A percentile compares a stretch with the other conserved stretches of the same genome.
These are phyloP conservation scores for Coregonus suidteri DNA, from an alignment of 2,797 vertebrate species.

Conservation along the genomic window DNA sequence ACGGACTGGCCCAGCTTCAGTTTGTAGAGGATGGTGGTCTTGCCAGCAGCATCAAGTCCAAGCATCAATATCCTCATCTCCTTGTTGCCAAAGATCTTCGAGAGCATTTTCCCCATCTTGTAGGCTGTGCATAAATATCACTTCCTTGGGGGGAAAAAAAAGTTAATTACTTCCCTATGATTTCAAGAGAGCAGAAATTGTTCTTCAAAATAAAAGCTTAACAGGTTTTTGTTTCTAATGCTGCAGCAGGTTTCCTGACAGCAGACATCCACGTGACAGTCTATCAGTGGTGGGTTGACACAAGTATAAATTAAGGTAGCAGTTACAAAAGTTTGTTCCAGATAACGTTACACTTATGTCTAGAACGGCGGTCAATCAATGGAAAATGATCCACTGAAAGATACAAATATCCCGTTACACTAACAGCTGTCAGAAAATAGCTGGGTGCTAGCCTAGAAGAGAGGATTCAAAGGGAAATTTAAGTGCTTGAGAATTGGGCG, in stretches of 20 bases:
- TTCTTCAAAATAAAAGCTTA: neutral
- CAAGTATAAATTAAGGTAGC: constrained; percentile 41
- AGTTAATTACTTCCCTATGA: constrained; percentile 35
- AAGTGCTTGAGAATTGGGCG: neutral
- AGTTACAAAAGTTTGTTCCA: constrained; percentile 42
- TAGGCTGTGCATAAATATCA: constrained; percentile 77
- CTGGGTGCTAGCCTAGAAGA: neutral
- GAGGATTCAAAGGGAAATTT: constrained; percentile 2
- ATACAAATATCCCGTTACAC: constrained; percentile 10
- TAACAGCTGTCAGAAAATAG: neutral
- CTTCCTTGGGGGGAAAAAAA: constrained; percentile 30
- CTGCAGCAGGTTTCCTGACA: constrained; percentile 14
- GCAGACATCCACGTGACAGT: constrained; percentile 56
- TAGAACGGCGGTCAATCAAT: neutral
- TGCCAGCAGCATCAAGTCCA: constrained; percentile 95
- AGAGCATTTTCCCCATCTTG: constrained; percentile 96
- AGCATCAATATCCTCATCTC: constrained; percentile 99
- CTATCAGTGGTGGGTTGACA: constrained; percentile 38
- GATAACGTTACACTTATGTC: constrained; percentile 3
- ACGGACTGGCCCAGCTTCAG: constrained; percentile 98
- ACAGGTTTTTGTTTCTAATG: neutral
- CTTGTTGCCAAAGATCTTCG: constrained; percentile 99
- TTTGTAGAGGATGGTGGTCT: constrained; percentile 98
- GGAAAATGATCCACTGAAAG: constrained; percentile 5
- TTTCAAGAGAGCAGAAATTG: constrained; percentile 8